Evolutionary conservation across 2,888 invertebrate genomes (phyloP).

Genomic region (Petrolisthes manimaculis): DNA sequence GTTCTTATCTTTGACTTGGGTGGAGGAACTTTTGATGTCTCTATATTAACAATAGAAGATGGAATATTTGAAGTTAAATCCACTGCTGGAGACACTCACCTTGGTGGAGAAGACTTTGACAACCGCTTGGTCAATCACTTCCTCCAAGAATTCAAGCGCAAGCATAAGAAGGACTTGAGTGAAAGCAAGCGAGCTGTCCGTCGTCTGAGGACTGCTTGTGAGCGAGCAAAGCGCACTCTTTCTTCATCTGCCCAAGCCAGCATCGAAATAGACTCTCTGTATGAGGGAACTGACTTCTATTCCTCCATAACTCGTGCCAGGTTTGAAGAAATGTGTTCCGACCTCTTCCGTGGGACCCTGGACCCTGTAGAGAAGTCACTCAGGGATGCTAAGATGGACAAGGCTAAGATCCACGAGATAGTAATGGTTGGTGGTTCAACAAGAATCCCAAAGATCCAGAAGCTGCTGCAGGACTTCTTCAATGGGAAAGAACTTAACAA

Average conservation of each 20-base stretch:
- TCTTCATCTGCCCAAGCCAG: conserved; percentile 81
- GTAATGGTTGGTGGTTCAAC: conserved; percentile 95
- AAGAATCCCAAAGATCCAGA: conserved; percentile 97
- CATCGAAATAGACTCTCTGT: conserved; percentile 95
- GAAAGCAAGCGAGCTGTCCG: conserved; percentile 74
- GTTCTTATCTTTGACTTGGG: conserved; percentile 78
- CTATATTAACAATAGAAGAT: conserved; percentile 75
- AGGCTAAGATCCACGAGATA: conserved; percentile 88
- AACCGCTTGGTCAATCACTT: conserved; percentile 77
- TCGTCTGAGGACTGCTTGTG: conserved; percentile 92
- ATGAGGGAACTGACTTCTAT: conserved; percentile 96
- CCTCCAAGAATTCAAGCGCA: conserved; percentile 74
- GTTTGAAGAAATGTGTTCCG: conserved; percentile 96
- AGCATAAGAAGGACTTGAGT: conserved; percentile 72
- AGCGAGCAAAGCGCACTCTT: conserved; percentile 82
- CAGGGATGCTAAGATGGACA: conserved; percentile 96
- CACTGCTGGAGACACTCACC: conserved; percentile 89
- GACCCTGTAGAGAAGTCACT: conserved; percentile 97
- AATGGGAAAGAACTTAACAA: conserved; percentile 96
- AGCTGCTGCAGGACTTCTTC: conserved; percentile 86
- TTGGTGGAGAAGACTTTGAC: conserved; percentile 91
- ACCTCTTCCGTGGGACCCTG: conserved; percentile 94
- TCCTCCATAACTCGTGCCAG: conserved; percentile 94
- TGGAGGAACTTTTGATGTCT: conserved; percentile 77
- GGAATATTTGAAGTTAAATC: conserved; percentile 78